These are phyloP conservation scores for Melieria picta DNA, from an alignment of 2,888 invertebrate genomes.

Conservation along the genomic window DNA sequence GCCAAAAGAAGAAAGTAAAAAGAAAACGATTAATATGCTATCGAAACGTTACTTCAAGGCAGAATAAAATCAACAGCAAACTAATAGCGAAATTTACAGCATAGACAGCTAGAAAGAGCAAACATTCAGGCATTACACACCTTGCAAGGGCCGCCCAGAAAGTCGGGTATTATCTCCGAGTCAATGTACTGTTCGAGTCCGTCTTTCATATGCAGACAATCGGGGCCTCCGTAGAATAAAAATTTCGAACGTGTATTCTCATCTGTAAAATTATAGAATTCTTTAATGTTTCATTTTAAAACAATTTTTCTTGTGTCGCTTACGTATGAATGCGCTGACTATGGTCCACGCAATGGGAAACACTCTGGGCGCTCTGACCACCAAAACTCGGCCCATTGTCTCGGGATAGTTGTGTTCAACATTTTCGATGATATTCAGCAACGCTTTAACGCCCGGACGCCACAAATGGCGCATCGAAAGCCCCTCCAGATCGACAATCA, in stretches of 20 bases:
- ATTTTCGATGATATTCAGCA: conserved; percentile 78
- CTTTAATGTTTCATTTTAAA: no score
- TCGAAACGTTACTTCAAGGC: conserved; percentile 2
- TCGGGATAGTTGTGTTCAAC: conserved; percentile 96
- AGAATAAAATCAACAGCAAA: conserved; percentile 9
- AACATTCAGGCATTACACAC: conserved; percentile 66
- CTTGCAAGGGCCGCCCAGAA: conserved; percentile 89
- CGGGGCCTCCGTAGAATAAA: conserved; percentile 89
- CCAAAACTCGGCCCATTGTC: conserved; percentile 90
- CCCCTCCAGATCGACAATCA: conserved; percentile 92
- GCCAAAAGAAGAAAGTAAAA: background rate
- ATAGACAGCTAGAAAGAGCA: background rate
- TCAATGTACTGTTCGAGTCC: conserved; percentile 88
- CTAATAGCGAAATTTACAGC: conserved; percentile 15
- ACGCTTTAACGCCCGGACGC: conserved; percentile 88
- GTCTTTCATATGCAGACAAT: conserved; percentile 81
- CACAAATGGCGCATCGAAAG: conserved; percentile 95
- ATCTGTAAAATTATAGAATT: conserved; percentile 68
- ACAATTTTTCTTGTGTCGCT: conserved; percentile 43
- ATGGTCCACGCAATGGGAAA: conserved; percentile 97
- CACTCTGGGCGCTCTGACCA: conserved; percentile 90
- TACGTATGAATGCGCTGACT: conserved; percentile 92
- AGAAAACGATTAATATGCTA: conserved; percentile 4
- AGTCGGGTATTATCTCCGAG: conserved; percentile 87
- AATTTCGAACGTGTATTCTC: conserved; percentile 93